Base-by-base conservation (phyloP, 2,113 vertebrate genomes). In the Ochotona curzoniae region DNA sequence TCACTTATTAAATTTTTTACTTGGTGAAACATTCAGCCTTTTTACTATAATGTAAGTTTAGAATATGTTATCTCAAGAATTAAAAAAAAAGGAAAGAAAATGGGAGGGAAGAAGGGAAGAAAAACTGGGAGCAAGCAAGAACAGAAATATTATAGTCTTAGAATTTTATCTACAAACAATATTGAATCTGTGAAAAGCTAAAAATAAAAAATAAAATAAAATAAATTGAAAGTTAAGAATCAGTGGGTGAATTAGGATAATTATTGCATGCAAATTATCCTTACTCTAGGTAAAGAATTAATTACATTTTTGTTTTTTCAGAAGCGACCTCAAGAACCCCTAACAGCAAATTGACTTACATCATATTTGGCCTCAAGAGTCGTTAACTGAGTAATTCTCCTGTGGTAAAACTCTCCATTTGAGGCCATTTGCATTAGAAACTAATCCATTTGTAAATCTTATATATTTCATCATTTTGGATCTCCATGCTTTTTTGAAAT, bases 221-320 rank as follows among this genome's bases (percentile, higher is more conserved):
- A 57, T 57, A 57, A 57, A 57, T 57, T 6, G 6, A 57, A 57
- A 91, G 38, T 75, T 81, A 74, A 87, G 63, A 84, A 94, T 63
- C 69, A 67, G 91, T 79, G 49, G 30, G 32, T 67, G 76, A 76
- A 49, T 94, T 47, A 88, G 30, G 18, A 79, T 63, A 51, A 60
- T 32, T 44, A 74, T 38, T 94, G 82, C 30, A 67, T 44, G 67
- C 54, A 76, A 78, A 63, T 71, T 87, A 32, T 17, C 38, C 47
- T 96, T 83, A 60, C 60, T 85, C 3, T n/a, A 76, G 82, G 35
- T 92, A 74, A 17, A 90, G 88, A 69, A 83, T 88, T 81, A 66
- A 47, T 87, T 92, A 70, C 11, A 47, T 84, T 84, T 93, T 93
- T 93, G 74, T 75, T 44, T 96, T 87, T 93, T 71, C 28, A 32